A percentile compares a stretch with the other conserved stretches of the same genome.
Evolutionary conservation across 2,797 vertebrate genomes (phyloP).

Genomic region (Sebastes vulpes): DNA sequence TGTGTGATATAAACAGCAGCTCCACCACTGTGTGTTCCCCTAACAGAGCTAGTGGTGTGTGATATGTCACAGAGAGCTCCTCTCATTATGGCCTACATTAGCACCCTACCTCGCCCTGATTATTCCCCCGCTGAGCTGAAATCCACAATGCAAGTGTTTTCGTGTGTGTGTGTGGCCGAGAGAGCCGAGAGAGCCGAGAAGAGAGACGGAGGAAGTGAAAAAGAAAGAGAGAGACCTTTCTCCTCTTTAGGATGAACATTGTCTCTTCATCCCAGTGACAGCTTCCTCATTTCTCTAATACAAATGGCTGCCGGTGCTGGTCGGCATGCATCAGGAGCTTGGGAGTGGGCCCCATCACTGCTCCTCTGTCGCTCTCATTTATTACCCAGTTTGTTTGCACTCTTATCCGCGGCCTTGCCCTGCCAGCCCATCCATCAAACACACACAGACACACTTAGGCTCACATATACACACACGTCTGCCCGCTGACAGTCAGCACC

Average conservation of each 20-base stretch:
- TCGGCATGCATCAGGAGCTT: constrained; percentile 93
- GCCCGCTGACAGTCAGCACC: constrained; percentile 79
- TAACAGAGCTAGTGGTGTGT: constrained; percentile 57
- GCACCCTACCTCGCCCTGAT: constrained; percentile 83
- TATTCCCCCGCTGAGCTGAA: constrained; percentile 80
- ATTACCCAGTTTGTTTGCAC: constrained; percentile 96
- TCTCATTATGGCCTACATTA: constrained; percentile 86
- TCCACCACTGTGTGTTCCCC: constrained; percentile 44
- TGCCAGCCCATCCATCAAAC: constrained; percentile 93
- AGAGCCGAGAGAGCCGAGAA: background rate
- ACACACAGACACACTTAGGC: constrained; percentile 74
- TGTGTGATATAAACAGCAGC: constrained; percentile 46
- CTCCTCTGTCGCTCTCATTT: constrained; percentile 91
- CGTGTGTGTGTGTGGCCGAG: background rate
- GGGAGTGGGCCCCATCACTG: constrained; percentile 89
- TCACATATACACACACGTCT: constrained; percentile 68
- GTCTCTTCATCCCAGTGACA: constrained; percentile 88
- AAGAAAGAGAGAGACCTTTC: constrained; percentile 17
- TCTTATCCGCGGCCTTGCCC: constrained; percentile 97
- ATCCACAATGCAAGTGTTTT: constrained; percentile 57
- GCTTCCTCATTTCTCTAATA: constrained; percentile 93
- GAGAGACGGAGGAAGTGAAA: constrained; percentile 17
- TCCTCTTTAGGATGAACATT: constrained; percentile 69
- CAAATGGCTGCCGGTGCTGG: constrained; percentile 91
- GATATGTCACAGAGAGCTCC: constrained; percentile 74